phyloP scores from a whole-genome alignment of 2,797 vertebrate genomes.

The Acipenser oxyrinchus region DNA sequence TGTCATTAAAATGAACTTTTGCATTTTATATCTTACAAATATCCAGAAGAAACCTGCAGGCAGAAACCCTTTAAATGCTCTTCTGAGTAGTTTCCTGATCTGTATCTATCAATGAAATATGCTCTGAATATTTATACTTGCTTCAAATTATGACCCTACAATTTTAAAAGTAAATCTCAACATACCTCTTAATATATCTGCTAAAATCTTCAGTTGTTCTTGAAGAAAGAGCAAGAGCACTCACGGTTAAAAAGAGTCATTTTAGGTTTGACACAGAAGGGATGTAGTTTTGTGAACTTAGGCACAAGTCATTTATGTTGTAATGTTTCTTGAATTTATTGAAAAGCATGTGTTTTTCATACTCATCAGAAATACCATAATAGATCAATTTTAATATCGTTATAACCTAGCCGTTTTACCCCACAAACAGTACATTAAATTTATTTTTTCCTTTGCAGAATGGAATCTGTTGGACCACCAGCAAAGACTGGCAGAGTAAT shows the following conservation, averaged over 20 bases:
- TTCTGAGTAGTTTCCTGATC: no score
- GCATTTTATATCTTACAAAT: no score
- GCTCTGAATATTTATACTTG: no score
- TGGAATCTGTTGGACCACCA: conserved; percentile 32
- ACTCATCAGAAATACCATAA: conserved; percentile 50
- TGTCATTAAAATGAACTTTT: no score
- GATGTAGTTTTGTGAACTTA: conserved; percentile 39
- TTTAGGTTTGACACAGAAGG: not conserved
- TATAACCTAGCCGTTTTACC: conserved; percentile 33
- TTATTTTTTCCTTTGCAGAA: conserved; percentile 22
- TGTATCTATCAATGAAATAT: no score
- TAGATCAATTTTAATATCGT: conserved; percentile 47
- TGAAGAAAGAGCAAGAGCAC: not conserved
- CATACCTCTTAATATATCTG: not conserved
- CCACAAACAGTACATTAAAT: conserved; percentile 11
- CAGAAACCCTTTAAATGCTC: no score
- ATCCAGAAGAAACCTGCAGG: no score
- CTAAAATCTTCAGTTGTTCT: not conserved
- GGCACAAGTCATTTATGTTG: conserved; percentile 56
- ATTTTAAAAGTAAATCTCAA: no score
- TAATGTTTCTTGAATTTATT: conserved; percentile 48
- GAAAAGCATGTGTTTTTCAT: conserved; percentile 59
- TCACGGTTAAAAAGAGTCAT: not conserved
- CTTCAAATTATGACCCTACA: no score
- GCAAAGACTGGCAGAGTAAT: conserved; percentile 19